These are phyloP conservation scores for Gambusia yucatana DNA, from an alignment of 2,797 vertebrate genomes.

Conservation along the genomic window DNA sequence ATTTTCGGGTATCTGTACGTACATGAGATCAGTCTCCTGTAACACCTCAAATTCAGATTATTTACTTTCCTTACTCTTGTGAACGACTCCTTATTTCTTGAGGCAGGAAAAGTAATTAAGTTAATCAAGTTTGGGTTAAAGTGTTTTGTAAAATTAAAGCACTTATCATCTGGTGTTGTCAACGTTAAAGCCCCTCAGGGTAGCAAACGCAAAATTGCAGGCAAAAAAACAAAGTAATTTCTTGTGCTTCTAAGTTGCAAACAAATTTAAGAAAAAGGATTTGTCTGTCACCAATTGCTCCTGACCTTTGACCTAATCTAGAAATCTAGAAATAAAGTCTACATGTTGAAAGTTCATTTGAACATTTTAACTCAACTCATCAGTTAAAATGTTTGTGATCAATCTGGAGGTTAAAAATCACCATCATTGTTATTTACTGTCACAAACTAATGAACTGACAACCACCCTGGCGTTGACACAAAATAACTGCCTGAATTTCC, in stretches of 20 bases:
- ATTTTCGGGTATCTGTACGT: background rate
- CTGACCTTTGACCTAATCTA: background rate
- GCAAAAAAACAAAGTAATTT: conserved; percentile 9
- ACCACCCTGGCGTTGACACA: conserved; percentile 25
- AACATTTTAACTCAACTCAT: background rate
- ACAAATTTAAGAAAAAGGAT: background rate
- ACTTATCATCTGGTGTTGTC: background rate
- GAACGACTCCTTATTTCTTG: background rate
- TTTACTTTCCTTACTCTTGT: background rate
- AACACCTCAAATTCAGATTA: background rate
- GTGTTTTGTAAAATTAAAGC: background rate
- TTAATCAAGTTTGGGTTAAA: background rate
- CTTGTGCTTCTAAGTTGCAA: background rate
- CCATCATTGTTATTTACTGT: conserved; percentile 47
- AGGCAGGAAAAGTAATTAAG: background rate
- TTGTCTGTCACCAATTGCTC: background rate
- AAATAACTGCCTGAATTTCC: background rate
- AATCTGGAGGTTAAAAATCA: conserved; percentile 47
- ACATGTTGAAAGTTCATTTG: background rate
- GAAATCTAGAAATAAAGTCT: background rate
- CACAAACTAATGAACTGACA: conserved; percentile 43
- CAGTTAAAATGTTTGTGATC: conserved; percentile 14
- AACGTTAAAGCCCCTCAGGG: background rate
- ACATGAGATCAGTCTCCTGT: background rate
- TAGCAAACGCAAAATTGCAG: background rate